These are phyloP conservation scores for Lucilia cuprina DNA, from an alignment of 1,140 invertebrate genomes.

Conservation along the genomic window DNA sequence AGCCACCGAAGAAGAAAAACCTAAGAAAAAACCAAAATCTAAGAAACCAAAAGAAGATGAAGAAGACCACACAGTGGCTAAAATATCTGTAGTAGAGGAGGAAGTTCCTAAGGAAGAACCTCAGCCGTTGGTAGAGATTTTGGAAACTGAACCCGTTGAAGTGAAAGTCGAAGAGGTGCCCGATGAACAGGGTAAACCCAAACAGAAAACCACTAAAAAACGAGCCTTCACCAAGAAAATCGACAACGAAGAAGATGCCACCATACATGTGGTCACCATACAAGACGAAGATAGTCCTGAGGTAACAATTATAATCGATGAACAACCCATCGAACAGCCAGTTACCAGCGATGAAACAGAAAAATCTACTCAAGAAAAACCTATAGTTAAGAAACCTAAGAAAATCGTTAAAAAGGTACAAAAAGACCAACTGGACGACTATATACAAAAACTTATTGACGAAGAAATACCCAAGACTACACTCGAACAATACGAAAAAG, in stretches of 20 bases:
- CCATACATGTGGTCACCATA: conserved; percentile 60
- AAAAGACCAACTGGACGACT: conserved; percentile 55
- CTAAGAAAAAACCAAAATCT: conserved; percentile 45
- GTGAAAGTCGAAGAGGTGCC: conserved; percentile 48
- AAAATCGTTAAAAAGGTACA: conserved; percentile 48
- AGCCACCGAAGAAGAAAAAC: conserved; percentile 54
- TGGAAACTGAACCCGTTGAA: conserved; percentile 52
- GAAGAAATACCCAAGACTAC: conserved; percentile 60
- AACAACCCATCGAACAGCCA: conserved; percentile 44
- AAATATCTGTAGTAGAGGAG: conserved; percentile 49
- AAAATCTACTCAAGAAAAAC: conserved; percentile 43
- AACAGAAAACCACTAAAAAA: conserved; percentile 59
- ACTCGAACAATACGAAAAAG: conserved; percentile 60
- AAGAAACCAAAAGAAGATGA: conserved; percentile 37
- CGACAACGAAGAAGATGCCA: conserved; percentile 61
- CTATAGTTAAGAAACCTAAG: conserved; percentile 39
- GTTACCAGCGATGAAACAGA: conserved; percentile 40
- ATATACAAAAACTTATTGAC: conserved; percentile 57
- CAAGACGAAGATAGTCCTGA: conserved; percentile 59
- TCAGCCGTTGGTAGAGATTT: conserved; percentile 46
- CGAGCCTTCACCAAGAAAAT: conserved; percentile 60
- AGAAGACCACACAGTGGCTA: conserved; percentile 40
- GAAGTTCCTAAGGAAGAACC: conserved; percentile 38
- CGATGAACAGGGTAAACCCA: conserved; percentile 52
- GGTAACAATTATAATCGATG: conserved; percentile 51